Evolutionary conservation across 2,113 vertebrate species (phyloP).

Genomic region (Hymenochirus boettgeri): DNA sequence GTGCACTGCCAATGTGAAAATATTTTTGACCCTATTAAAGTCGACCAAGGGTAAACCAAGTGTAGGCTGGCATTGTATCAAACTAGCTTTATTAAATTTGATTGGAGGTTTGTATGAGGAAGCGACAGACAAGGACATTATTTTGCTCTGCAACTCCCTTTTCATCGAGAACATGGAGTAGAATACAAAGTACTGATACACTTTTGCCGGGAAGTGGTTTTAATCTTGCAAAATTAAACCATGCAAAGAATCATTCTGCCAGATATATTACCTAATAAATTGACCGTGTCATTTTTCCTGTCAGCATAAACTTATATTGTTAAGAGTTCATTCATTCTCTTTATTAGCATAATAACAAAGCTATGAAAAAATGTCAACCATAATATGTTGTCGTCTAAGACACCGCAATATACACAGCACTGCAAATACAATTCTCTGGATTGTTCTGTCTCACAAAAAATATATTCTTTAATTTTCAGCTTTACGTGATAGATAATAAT

Average conservation of each 20-base stretch:
- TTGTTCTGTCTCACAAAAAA: not conserved
- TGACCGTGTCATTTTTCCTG: slow-evolving; percentile 25
- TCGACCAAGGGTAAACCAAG: slow-evolving; percentile 94
- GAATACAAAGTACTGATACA: slow-evolving; percentile 63
- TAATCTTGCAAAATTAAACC: slow-evolving; percentile 51
- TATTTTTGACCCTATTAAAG: slow-evolving; percentile 98
- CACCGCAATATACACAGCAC: not conserved
- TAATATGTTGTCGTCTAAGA: not conserved
- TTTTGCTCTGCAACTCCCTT: slow-evolving; percentile 76
- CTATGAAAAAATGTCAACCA: not conserved
- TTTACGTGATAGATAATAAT: not conserved
- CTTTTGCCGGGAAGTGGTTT: slow-evolving; percentile 43
- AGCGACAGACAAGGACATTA: slow-evolving; percentile 90
- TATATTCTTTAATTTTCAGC: not conserved
- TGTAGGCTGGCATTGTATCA: slow-evolving; percentile 93
- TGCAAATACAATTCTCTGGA: not conserved
- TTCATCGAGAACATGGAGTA: slow-evolving; percentile 65
- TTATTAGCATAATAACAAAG: slow-evolving; percentile 26
- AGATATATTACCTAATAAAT: slow-evolving; percentile 23
- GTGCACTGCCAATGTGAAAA: slow-evolving; percentile 85
- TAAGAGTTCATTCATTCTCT: slow-evolving; percentile 7
- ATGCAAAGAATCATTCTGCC: slow-evolving; percentile 33
- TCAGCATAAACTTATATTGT: slow-evolving; percentile 30
- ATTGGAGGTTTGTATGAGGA: slow-evolving; percentile 80
- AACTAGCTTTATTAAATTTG: slow-evolving; percentile 95